A percentile compares a stretch with the other conserved stretches of the same genome.
phyloP scores from a whole-genome alignment of 2,797 vertebrate species.

The Linurgus olivaceus region DNA sequence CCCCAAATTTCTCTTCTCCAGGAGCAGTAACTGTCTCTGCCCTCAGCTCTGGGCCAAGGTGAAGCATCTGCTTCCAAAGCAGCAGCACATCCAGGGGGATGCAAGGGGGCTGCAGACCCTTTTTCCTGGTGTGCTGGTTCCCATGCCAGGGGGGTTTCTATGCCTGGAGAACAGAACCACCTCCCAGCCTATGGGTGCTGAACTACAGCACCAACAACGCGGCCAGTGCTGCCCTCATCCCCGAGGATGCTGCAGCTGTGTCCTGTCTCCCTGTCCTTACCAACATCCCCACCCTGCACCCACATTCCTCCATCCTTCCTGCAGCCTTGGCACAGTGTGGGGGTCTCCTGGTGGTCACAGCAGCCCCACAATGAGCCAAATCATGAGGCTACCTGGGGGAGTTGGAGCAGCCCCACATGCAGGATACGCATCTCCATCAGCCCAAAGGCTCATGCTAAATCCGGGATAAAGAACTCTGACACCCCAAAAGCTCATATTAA shows the following conservation, averaged over 20 bases:
- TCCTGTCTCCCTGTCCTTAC: neutral
- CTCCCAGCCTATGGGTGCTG: neutral
- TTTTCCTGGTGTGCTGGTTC: neutral
- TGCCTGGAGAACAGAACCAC: neutral
- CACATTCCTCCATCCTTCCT: fast-evolving
- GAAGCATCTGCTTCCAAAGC: neutral
- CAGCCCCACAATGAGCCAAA: neutral
- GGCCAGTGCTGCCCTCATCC: fast-evolving
- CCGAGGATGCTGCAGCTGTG: fast-evolving
- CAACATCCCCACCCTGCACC: fast-evolving
- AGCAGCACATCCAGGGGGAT: fast-evolving
- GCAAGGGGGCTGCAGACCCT: neutral
- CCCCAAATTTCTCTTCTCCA: neutral
- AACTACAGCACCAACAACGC: neutral
- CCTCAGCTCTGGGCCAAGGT: neutral
- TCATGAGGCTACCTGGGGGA: neutral
- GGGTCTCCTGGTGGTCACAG: too few relatives aligned
- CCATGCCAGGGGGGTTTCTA: fast-evolving
- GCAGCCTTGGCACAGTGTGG: neutral
- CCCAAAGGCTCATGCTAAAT: neutral
- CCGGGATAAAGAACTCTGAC: neutral
- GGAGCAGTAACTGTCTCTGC: neutral
- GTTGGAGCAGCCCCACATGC: neutral
- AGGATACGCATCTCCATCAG: too few relatives aligned
- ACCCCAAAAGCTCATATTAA: neutral